Percentiles rank a stretch among this genome's conserved stretches.
Evolutionary conservation across 2,888 invertebrate genomes (phyloP).

Genomic region (Agrotis segetum): DNA sequence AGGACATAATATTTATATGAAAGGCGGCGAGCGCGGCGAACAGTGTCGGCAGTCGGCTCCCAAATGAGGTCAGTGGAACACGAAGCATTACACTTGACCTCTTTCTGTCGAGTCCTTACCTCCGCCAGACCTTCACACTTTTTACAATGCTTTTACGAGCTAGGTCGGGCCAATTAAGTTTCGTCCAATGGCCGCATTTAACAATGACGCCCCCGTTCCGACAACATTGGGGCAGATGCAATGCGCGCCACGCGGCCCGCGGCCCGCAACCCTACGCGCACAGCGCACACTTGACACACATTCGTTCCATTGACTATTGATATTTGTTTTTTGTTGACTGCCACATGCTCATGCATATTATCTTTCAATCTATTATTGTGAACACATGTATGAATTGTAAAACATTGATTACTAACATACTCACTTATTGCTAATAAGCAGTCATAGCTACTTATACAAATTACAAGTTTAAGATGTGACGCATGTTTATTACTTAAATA

Average conservation of each 20-base stretch:
- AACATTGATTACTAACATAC: slow-evolving; percentile 36
- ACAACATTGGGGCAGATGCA: slow-evolving; percentile 74
- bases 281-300: slow-evolving; percentile 88
- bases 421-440: slow-evolving; percentile 24
- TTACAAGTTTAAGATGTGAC: slow-evolving; percentile 39
- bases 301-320: slow-evolving; percentile 85
- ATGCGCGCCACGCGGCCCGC: slow-evolving; percentile 62
- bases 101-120: slow-evolving; percentile 90
- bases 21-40: slow-evolving; percentile 81
- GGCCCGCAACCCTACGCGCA: slow-evolving; percentile 72
- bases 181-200: slow-evolving; percentile 79
- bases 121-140: slow-evolving; percentile 90
- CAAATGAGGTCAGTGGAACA: slow-evolving; percentile 90
- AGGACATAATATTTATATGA: slow-evolving; percentile 83
- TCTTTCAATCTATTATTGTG: slow-evolving; percentile 58
- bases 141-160: slow-evolving; percentile 90
- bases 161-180: slow-evolving; percentile 90
- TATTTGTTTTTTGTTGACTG: slow-evolving; percentile 76
- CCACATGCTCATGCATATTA: slow-evolving; percentile 67
- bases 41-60: slow-evolving; percentile 75
- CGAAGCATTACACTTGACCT: slow-evolving; percentile 90
- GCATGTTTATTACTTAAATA: slow-evolving; percentile 41
- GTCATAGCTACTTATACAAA: slow-evolving; percentile 17
- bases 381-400: slow-evolving; percentile 41
- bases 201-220: slow-evolving; percentile 80